Conservation (phyloP, 2,113 vertebrate genomes). For the Hoplias malabaricus region DNA sequence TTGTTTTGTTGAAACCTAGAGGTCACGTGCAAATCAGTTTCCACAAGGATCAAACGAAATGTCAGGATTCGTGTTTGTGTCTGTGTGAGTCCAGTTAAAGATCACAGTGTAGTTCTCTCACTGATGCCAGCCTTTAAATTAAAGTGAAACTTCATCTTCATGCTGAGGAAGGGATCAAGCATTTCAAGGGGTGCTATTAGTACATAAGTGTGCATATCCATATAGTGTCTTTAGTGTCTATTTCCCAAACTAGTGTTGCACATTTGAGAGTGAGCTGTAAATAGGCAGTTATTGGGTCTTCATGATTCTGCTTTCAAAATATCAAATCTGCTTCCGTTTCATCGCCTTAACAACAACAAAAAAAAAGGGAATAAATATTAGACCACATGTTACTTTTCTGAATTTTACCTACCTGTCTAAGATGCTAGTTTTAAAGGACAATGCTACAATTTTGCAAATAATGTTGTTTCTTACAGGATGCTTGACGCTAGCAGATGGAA, state of each 20-base stretch:
- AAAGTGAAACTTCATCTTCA: conserved; percentile 12
- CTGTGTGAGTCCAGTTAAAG: conserved; percentile 1
- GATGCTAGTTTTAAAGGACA: background rate
- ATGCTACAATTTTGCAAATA: background rate
- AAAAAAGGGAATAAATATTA: background rate
- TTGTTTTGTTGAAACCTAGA: conserved; percentile 28
- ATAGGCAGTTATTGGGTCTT: background rate
- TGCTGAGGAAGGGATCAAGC: background rate
- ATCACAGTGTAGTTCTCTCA: background rate
- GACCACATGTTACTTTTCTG: background rate
- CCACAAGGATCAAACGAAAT: background rate
- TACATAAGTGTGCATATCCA: background rate
- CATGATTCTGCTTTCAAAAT: background rate
- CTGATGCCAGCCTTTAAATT: background rate
- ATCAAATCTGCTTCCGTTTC: background rate
- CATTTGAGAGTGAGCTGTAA: background rate
- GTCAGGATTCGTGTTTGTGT: background rate
- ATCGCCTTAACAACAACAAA: background rate
- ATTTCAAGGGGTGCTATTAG: conserved; percentile 15
- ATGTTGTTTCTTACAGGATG: background rate
- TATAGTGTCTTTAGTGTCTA: background rate
- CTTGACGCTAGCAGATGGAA: too few relatives aligned
- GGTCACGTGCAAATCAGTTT: conserved; percentile 20
- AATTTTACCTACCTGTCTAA: background rate
- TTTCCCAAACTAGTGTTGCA: background rate